These are phyloP conservation scores for Nephrotoma flavescens DNA, from an alignment of 2,888 invertebrate species.

Conservation along the genomic window DNA sequence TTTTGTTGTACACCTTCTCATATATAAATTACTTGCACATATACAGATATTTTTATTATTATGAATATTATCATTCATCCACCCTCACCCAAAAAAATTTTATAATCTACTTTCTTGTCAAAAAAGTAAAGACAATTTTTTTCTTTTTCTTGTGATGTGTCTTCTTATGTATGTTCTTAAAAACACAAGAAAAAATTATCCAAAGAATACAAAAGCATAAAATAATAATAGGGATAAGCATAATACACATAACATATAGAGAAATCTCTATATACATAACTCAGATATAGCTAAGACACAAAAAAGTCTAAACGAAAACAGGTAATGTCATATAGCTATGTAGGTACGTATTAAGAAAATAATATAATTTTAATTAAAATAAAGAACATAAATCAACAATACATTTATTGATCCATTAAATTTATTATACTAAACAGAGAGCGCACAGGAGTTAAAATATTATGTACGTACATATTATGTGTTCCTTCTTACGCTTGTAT, in stretches of 20 bases:
- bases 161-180: background rate
- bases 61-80: background rate
- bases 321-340: background rate
- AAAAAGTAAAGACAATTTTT: background rate
- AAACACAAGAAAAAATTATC: background rate
- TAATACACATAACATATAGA: background rate
- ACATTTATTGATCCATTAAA: background rate
- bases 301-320: background rate
- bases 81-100: background rate
- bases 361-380: background rate
- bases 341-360: background rate
- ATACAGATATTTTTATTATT: background rate
- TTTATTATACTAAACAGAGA: background rate
- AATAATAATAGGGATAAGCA: background rate
- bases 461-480: background rate
- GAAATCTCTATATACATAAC: background rate
- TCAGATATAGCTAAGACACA: background rate
- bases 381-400: background rate
- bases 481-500: too few species aligned
- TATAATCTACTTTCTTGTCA: background rate
- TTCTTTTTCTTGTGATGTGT: background rate
- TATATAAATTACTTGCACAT: background rate
- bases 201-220: background rate
- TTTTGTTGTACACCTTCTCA: background rate
- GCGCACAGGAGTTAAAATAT: background rate